phyloP scores from a whole-genome alignment of 2,797 vertebrate species.

The Kryptopterus vitreolus region DNA sequence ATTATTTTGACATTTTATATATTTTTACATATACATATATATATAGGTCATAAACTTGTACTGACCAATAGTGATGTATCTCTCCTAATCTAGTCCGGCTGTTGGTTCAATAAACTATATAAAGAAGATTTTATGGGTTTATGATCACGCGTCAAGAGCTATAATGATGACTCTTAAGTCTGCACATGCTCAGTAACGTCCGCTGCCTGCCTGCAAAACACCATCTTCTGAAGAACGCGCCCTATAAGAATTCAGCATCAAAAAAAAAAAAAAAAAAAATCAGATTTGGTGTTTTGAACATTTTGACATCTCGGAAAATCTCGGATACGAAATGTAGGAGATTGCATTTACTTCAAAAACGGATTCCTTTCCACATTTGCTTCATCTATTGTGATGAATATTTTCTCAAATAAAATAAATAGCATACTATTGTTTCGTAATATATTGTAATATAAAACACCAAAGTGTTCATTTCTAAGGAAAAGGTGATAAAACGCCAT shows the following conservation, averaged over 20 bases:
- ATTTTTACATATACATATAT: too few species aligned
- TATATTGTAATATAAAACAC: neutral
- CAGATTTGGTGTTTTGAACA: neutral
- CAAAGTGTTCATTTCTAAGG: neutral
- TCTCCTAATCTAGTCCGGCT: neutral
- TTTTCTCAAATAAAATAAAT: neutral
- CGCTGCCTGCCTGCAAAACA: constrained; percentile 6
- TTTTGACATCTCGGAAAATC: neutral
- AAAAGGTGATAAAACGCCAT: neutral
- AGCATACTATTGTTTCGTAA: neutral
- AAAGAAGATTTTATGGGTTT: neutral
- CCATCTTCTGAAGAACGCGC: neutral
- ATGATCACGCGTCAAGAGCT: neutral
- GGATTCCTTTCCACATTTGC: neutral
- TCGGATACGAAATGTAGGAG: neutral
- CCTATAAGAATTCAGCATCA: neutral
- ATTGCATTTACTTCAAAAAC: neutral
- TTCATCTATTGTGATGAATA: neutral
- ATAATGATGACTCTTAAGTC: neutral
- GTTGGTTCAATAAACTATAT: neutral
- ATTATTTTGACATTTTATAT: neutral
- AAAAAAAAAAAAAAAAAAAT: neutral
- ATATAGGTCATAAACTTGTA: neutral
- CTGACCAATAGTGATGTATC: neutral
- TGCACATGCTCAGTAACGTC: constrained; percentile 1